Conservation (phyloP, 2,113 vertebrate species). For the Elanoides forficatus region DNA sequence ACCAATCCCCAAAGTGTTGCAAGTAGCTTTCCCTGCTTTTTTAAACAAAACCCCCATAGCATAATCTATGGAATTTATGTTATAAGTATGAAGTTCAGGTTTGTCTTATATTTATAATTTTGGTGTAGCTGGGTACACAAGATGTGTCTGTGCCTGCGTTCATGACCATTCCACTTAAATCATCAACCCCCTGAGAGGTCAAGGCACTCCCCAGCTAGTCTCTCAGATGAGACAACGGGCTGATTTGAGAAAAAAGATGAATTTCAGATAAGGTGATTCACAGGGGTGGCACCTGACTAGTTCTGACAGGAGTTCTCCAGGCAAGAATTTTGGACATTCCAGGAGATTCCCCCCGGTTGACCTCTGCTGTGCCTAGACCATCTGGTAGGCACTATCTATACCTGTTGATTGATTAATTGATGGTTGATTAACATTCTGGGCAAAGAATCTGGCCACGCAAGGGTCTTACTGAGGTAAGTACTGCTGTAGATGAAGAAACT, state of each 20-base stretch:
- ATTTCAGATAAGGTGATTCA: not conserved
- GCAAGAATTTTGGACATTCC: not conserved
- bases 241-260: not conserved
- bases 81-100: not conserved
- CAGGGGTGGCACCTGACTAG: not conserved
- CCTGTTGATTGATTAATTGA: not conserved
- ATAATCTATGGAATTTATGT: not conserved
- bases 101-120: not conserved
- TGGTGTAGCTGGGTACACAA: not conserved
- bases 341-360: not conserved
- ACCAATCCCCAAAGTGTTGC: not conserved
- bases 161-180: not conserved
- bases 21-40: not conserved
- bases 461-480: not conserved
- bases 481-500: not conserved
- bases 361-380: not conserved
- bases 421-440: not conserved
- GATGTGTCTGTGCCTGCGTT: not conserved
- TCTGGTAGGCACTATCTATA: not conserved
- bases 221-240: accelerated
- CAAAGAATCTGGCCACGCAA: not conserved
- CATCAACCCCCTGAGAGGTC: not conserved
- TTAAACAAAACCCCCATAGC: accelerated
- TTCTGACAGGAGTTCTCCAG: not conserved
- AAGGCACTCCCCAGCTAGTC: accelerated